Evolutionary conservation across 2,888 invertebrate species (phyloP), one percentile per base, ranked within the genome.

Genomic region (Laothoe populi): DNA sequence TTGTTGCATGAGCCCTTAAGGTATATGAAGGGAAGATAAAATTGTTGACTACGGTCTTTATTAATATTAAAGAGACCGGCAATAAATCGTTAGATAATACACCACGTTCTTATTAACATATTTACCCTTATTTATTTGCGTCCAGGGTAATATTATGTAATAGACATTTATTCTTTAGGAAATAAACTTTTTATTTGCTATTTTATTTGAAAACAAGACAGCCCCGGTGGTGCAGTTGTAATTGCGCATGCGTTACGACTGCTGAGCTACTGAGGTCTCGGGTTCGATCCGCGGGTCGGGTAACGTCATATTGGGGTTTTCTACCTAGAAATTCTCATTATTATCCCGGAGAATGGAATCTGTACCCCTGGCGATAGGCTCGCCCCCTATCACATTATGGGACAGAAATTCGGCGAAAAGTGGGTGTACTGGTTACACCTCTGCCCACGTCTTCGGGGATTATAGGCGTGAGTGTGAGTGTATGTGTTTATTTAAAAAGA

Each of bases 31-130:
- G 26, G 16, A 53, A 48, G 4, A 16, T 53, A 16, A 5, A 0
- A 35, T 31, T 53, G 31, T 53, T 35, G 35, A 53, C n/a, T 35
- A 19, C 31, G 19, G 53, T 35, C 53, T 53, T 31, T 53, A 53
- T 53, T 19, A 53, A 53, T 53, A 53, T 53, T 53, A 35, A 53
- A n/a, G 35, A 53, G 53, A 35, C 59, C 19, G 26, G 59, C 49
- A 11, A 63, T 60, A 63, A 59, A 59, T 59, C 57, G 53, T 49
- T 24, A 53, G 53, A 53, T 53, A 53, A 53, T 53, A 53, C 35
- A 53, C 19, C 31, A 11, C 49, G 49, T 16, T 16, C 31, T 31
- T 31, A 53, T 53, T 53, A 53, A 35, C 53, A 53, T 53, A 53
- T 53, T 53, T 53, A 53, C 35, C 53, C 53, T 19, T 38, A 38